A percentile compares a stretch with the other conserved stretches of the same genome.
phyloP scores from a whole-genome alignment of 1,140 invertebrate genomes.

The Leptinotarsa lineolata region DNA sequence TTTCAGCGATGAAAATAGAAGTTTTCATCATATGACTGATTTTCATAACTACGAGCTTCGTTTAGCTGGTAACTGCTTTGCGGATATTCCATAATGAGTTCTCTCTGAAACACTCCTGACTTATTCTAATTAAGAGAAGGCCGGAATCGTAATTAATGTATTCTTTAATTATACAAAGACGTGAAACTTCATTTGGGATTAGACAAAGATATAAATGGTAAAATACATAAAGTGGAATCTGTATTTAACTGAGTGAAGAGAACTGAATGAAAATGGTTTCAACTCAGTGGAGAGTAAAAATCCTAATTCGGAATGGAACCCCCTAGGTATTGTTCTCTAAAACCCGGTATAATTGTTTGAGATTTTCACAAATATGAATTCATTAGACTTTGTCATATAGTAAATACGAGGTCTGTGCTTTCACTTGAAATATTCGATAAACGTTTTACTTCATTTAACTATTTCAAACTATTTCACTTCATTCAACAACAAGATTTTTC shows the following conservation, averaged over 20 bases:
- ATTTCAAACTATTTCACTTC: too few relatives aligned
- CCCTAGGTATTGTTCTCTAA: not conserved
- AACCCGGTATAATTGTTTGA: not conserved
- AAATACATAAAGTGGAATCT: slow-evolving; percentile 4
- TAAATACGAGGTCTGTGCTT: too few relatives aligned
- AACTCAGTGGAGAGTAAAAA: not conserved
- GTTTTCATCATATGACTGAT: not conserved
- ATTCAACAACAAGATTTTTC: too few relatives aligned
- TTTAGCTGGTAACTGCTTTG: slow-evolving; percentile 6
- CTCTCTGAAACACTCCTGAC: slow-evolving; percentile 9
- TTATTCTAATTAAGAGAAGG: slow-evolving; percentile 20
- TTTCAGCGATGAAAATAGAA: too few relatives aligned
- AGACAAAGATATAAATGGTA: not conserved
- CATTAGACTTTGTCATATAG: not conserved
- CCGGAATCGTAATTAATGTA: slow-evolving; percentile 16
- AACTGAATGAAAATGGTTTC: slow-evolving; percentile 3
- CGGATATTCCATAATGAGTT: slow-evolving; percentile 15
- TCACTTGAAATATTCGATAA: too few relatives aligned
- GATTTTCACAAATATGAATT: not conserved
- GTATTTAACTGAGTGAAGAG: not conserved
- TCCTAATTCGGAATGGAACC: not conserved
- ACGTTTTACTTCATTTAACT: too few relatives aligned
- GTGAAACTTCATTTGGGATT: not conserved
- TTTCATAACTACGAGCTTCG: not conserved
- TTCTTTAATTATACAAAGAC: slow-evolving; percentile 15